phyloP scores from a whole-genome alignment of 1,140 invertebrate genomes.

The Drosophila cardini region DNA sequence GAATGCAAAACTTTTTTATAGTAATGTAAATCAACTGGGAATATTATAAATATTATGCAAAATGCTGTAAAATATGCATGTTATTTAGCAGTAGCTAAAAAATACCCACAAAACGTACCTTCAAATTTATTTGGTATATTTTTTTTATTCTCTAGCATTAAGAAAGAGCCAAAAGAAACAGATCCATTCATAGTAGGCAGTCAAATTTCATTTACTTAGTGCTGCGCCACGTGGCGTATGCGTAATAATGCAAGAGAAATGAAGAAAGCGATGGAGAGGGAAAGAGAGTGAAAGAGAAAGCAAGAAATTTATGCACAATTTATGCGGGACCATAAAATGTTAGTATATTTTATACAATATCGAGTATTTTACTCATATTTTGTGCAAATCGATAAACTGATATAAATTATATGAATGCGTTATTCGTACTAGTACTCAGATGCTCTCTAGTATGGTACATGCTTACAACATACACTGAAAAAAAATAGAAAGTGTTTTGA shows the following conservation, averaged over 20 bases:
- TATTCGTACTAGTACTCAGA: slow-evolving; percentile 18
- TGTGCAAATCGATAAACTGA: slow-evolving; percentile 66
- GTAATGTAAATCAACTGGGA: too few relatives aligned
- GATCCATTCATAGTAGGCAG: not conserved
- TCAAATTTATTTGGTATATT: not conserved
- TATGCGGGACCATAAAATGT: slow-evolving; percentile 63
- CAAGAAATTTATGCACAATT: slow-evolving; percentile 64
- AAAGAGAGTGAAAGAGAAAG: not conserved
- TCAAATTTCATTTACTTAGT: slow-evolving; percentile 14
- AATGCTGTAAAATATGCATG: not conserved
- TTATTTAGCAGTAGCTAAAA: not conserved
- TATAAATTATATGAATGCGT: slow-evolving; percentile 66
- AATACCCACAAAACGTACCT: not conserved
- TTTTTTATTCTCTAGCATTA: slow-evolving; percentile 1
- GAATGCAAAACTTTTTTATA: too few relatives aligned
- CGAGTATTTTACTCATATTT: slow-evolving; percentile 40
- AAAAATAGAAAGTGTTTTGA: too few relatives aligned
- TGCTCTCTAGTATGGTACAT: not conserved
- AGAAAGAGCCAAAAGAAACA: not conserved
- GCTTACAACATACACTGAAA: too few relatives aligned
- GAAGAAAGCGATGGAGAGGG: not conserved
- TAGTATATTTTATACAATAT: slow-evolving; percentile 26
- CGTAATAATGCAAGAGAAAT: slow-evolving; percentile 28
- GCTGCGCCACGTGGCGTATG: slow-evolving; percentile 42
- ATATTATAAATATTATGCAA: too few relatives aligned